Percentiles rank a stretch among this genome's conserved stretches.
phyloP scores from a whole-genome alignment of 2,888 invertebrate species.

The Dioctria linearis region DNA sequence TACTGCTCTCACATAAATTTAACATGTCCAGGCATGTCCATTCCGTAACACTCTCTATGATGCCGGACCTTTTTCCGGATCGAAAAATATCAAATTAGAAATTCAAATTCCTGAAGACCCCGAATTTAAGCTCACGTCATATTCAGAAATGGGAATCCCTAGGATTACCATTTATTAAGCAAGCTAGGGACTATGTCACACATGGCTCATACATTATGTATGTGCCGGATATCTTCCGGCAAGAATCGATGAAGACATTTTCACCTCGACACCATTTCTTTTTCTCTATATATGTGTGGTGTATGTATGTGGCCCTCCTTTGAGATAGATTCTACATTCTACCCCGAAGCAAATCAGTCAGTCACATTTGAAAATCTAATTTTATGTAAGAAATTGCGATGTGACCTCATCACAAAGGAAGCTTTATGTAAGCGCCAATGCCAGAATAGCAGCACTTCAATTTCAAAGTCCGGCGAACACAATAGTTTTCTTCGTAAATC shows the following conservation, averaged over 20 bases:
- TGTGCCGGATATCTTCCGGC: background rate
- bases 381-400: background rate
- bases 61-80: background rate
- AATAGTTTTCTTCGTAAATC: background rate
- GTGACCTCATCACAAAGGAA: background rate
- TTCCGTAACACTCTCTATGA: background rate
- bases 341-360: background rate
- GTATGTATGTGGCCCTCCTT: background rate
- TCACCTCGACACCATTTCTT: background rate
- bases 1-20: no score
- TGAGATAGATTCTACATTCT: background rate
- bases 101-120: slow-evolving; percentile 15
- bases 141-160: background rate
- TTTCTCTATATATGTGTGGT: no score
- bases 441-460: background rate
- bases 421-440: background rate
- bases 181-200: slow-evolving; percentile 21
- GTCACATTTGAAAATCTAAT: slow-evolving; percentile 15
- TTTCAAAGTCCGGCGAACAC: background rate
- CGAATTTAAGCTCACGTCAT: background rate
- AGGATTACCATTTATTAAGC: slow-evolving; percentile 26
- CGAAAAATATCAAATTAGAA: slow-evolving; percentile 20
- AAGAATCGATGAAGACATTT: slow-evolving; percentile 22
- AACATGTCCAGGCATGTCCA: background rate
- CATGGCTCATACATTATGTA: slow-evolving; percentile 33